Percentiles rank a stretch among this genome's conserved stretches.
Evolutionary conservation across 1,140 invertebrate species (phyloP).

Genomic region (Melipona quadrifasciata): DNA sequence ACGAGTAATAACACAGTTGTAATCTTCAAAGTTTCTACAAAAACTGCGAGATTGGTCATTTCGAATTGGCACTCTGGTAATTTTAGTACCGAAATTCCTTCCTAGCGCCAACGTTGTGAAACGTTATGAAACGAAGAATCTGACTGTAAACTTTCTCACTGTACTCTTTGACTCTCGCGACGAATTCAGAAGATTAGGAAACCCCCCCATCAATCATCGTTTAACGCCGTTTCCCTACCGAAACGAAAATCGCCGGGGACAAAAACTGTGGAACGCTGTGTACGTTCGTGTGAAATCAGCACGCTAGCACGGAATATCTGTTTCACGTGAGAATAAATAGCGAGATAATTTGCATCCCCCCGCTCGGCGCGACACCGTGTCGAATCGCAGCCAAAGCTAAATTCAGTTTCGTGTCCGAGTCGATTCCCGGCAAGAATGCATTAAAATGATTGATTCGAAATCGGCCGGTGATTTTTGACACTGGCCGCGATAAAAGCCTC

Average conservation of each 20-base stretch:
- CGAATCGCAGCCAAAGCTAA: constrained; percentile 45
- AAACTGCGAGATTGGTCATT: too few relatives aligned
- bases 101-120: too few relatives aligned
- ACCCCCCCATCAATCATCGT: not conserved
- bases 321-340: constrained; percentile 49
- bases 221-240: not conserved
- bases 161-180: not conserved
- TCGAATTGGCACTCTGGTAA: too few relatives aligned
- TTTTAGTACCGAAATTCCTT: too few relatives aligned
- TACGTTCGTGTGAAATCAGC: constrained; percentile 5
- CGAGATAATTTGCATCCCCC: constrained; percentile 34
- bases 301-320: constrained; percentile 40
- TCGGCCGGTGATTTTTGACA: constrained; percentile 47
- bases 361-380: not conserved
- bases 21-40: too few relatives aligned
- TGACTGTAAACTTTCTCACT: not conserved
- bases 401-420: constrained; percentile 43
- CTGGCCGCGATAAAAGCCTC: constrained; percentile 39
- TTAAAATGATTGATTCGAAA: constrained; percentile 58
- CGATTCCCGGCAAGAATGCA: constrained; percentile 47
- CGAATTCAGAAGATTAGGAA: not conserved
- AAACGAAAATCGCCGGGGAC: not conserved
- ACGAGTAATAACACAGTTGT: too few relatives aligned
- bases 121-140: not conserved
- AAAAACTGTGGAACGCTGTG: not conserved